Evolutionary conservation across 2,888 invertebrate species (phyloP).

Genomic region (Pandemis heparana): DNA sequence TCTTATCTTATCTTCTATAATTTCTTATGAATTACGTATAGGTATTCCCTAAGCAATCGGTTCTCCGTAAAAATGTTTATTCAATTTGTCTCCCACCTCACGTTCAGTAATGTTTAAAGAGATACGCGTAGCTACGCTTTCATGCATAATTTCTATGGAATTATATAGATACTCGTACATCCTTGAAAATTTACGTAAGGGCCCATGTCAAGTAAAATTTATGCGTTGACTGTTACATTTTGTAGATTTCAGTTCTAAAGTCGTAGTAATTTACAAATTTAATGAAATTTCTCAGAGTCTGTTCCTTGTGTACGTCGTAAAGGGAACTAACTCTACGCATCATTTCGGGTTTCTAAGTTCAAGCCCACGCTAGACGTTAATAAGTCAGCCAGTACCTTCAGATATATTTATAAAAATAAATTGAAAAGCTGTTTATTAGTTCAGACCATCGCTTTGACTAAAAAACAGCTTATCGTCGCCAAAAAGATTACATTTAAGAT

Average conservation of each 20-base stretch:
- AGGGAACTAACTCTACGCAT: no score
- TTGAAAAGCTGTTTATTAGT: neutral
- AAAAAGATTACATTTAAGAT: neutral
- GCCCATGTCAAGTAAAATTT: constrained; percentile 1
- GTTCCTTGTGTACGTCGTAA: no score
- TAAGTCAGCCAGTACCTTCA: no score
- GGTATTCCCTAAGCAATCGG: constrained; percentile 61
- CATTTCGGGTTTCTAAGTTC: no score
- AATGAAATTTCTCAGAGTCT: no score
- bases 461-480: neutral
- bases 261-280: neutral
- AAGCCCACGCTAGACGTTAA: no score
- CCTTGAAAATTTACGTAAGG: constrained; percentile 9
- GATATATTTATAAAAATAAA: no score
- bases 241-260: neutral
- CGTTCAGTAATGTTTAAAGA: constrained; percentile 62
- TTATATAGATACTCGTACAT: constrained; percentile 37
- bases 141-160: constrained; percentile 61
- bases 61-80: constrained; percentile 61
- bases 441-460: neutral
- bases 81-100: constrained; percentile 68
- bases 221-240: neutral
- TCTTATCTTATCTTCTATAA: constrained; percentile 8
- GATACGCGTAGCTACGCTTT: constrained; percentile 65
- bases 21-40: constrained; percentile 41